phyloP scores from a whole-genome alignment of 2,888 invertebrate genomes.

The Acanthosoma haemorrhoidale region DNA sequence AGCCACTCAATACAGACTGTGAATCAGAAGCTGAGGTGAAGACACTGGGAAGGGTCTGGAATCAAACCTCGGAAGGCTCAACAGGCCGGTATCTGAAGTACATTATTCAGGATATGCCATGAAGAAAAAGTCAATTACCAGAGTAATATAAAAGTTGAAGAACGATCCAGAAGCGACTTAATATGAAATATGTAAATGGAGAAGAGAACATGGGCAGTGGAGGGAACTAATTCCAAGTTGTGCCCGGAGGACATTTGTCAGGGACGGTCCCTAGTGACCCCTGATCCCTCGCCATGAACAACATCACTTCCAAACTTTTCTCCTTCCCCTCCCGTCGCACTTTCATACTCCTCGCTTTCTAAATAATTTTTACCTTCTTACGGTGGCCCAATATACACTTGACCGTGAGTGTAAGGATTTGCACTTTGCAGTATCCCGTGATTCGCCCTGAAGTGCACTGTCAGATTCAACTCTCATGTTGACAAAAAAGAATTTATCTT shows the following conservation, averaged over 20 bases:
- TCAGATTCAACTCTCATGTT: too few relatives aligned
- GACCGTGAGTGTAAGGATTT: too few relatives aligned
- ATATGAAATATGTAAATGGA: constrained; percentile 27
- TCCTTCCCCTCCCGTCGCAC: constrained; percentile 1
- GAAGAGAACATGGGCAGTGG: neutral
- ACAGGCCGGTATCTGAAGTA: neutral
- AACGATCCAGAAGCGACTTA: constrained; percentile 11
- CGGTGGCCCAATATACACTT: too few relatives aligned
- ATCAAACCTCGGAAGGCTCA: too few relatives aligned
- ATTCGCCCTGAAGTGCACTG: too few relatives aligned
- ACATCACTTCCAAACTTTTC: constrained; percentile 19
- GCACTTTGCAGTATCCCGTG: too few relatives aligned
- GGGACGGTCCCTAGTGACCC: constrained; percentile 14
- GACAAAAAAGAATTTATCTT: too few relatives aligned
- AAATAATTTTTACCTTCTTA: constrained; percentile 6
- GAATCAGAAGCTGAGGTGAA: too few relatives aligned
- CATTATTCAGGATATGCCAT: neutral
- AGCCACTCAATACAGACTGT: too few relatives aligned
- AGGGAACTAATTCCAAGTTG: constrained; percentile 25
- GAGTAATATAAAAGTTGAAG: constrained; percentile 23
- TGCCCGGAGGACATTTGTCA: constrained; percentile 22
- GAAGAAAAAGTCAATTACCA: constrained; percentile 13
- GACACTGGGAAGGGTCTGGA: too few relatives aligned
- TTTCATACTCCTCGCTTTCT: neutral
- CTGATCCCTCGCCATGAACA: constrained; percentile 13